Evolutionary conservation across 2,113 vertebrate species (phyloP), one percentile per base, ranked within the genome.

Genomic region (Pelusios castaneus): DNA sequence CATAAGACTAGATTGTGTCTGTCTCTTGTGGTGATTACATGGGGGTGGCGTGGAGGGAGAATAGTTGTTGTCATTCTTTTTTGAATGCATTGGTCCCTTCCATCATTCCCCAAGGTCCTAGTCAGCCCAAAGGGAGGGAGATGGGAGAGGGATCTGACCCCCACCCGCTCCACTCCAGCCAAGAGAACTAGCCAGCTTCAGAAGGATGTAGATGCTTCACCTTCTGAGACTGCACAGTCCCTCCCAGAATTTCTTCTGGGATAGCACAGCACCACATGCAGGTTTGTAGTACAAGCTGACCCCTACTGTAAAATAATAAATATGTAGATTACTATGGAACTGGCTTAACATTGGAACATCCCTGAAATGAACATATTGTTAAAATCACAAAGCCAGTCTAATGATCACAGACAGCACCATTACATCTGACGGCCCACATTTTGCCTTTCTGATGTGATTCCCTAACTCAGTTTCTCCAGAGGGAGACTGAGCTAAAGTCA

Each of bases 311-410:
- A 45, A 21, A 43, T 85, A n/a, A 51, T 34, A 58, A 79, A 78
- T 54, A 70, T 82, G 67, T 47, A 52, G n/a, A 82, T 87, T 82
- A 82, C 49, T 49, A 67, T 47, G 51, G 90, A 87, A 82, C 8
- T 8, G 45, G 63, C 85, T 79, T 54, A 55, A 82, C 38, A 38
- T 77, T 78, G 70, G 47, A 73, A 63, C 49, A 83, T 38, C 80
- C 84, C 47, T 87, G 80, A 87, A 87, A 82, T 77, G 41, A 27
- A 70, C 90, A 87, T 87, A 87, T 83, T 91, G 90, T 87, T 78
- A 73, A 76, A 87, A 38, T 82, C 67, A 87, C 73, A 83, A 63
- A 82, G 80, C 63, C 70, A 83, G 81, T 81, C 16, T 82, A 85
- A 70, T 31, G 89, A 63, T 88, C 51, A 60, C 84, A 80, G 41